These are phyloP conservation scores for Anas georgica DNA, from an alignment of 2,797 vertebrate species.

Conservation along the genomic window DNA sequence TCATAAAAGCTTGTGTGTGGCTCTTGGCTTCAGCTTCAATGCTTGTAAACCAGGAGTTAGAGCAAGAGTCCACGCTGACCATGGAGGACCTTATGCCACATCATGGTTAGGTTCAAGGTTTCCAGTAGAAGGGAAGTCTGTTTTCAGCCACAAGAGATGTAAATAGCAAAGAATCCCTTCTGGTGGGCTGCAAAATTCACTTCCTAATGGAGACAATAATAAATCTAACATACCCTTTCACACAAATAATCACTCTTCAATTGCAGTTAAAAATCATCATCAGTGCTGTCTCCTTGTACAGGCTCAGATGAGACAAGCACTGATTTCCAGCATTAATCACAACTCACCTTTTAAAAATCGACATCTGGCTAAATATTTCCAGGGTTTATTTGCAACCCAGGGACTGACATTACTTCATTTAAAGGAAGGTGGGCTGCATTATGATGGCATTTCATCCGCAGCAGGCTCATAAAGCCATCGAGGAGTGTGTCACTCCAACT, in stretches of 20 bases:
- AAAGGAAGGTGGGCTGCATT: neutral
- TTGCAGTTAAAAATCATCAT: neutral
- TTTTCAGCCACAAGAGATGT: neutral
- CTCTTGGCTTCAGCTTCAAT: neutral
- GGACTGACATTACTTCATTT: neutral
- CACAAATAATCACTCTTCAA: neutral
- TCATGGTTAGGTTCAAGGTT: neutral
- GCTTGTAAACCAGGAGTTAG: neutral
- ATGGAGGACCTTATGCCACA: neutral
- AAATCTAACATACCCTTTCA: neutral
- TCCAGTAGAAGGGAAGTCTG: neutral
- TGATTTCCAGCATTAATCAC: neutral
- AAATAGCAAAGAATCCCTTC: neutral
- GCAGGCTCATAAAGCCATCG: constrained; percentile 23
- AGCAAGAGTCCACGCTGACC: neutral
- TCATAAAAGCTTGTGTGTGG: neutral
- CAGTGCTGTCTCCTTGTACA: neutral
- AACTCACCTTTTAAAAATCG: neutral
- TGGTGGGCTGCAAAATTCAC: neutral
- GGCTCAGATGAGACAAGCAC: neutral
- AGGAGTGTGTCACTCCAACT: neutral
- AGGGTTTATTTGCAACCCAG: neutral
- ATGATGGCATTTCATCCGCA: neutral
- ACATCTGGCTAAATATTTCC: neutral
- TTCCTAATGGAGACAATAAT: neutral